These are phyloP conservation scores for Chalcosyrphus nemorum DNA, from an alignment of 2,888 invertebrate species.

Conservation along the genomic window DNA sequence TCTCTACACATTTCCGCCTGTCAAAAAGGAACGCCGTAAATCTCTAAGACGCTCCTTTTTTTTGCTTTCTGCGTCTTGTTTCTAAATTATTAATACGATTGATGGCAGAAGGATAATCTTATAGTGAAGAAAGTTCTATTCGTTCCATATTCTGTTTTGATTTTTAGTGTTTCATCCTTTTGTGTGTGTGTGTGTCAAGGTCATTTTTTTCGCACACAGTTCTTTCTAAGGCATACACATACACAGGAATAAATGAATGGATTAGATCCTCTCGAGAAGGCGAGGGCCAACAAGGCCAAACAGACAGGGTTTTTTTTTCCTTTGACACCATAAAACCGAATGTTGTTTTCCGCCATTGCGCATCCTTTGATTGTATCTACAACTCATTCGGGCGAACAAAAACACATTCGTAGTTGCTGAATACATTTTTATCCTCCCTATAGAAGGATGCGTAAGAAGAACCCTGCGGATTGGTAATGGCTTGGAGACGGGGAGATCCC, in stretches of 20 bases:
- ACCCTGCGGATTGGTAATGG: conserved; percentile 28
- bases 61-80: not conserved
- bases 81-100: conserved; percentile 48
- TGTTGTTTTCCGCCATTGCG: conserved; percentile 21
- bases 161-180: conserved; percentile 1
- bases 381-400: conserved; percentile 35
- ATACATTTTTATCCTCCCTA: conserved; percentile 8
- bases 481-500: not conserved
- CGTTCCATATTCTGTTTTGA: conserved; percentile 10
- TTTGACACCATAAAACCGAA: conserved; percentile 30
- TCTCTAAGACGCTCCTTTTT: too few relatives aligned
- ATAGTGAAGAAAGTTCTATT: conserved; percentile 9
- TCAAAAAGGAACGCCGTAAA: conserved; percentile 20
- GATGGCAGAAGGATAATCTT: conserved; percentile 41
- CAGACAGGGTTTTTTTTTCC: too few relatives aligned
- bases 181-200: conserved; percentile 20
- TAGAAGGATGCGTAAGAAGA: conserved; percentile 1
- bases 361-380: conserved; percentile 53
- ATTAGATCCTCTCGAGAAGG: conserved; percentile 28
- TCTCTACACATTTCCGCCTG: not conserved
- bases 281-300: not conserved
- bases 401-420: conserved; percentile 45
- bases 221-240: not conserved
- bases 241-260: conserved; percentile 65
- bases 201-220: conserved; percentile 29